Base-by-base conservation (phyloP, 1,140 invertebrate genomes). In the Drosophila bifasciata region DNA sequence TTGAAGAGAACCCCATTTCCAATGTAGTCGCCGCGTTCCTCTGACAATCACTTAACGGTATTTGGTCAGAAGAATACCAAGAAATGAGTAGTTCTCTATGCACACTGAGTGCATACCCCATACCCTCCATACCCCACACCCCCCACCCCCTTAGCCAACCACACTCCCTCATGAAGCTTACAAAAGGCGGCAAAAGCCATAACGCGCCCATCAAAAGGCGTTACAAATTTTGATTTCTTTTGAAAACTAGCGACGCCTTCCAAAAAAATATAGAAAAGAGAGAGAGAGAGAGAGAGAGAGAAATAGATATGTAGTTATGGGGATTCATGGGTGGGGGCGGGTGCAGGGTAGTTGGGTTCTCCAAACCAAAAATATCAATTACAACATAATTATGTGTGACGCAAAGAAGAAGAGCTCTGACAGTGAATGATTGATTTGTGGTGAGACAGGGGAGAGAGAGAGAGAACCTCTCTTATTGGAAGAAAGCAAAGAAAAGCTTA, bases 321-420 rank as follows among this genome's bases (percentile, higher is more conserved):
- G 11, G 11, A 13, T 36, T 36, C 11, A 17, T 3, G 11, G 8
- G 17, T 16, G 50, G 8, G 17, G 19, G 11, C 13, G 15, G 16
- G 7, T 21, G 59, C 17, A 44, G 21, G 44, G 32, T 39, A 40
- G 23, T 40, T 19, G 55, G 51, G 72, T 66, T 57, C 67, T 21
- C 32, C 32, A 36, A 50, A 44, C 45, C 45, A 56, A 77, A 85
- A 85, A 88, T 86, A 86, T 86, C 81, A 86, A 86, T 86, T 86
- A 86, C 83, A 86, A 83, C 78, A 81, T 86, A 86, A 86, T 86
- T 86, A 86, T 80, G 81, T 86, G 83, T 86, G 81, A 86, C 81
- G 81, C 55, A 78, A 39, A 76, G 60, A 39, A 76, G 60, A 40
- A 63, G 52, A 76, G 57, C 63, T 77, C 76, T 88, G 83, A 86